Evolutionary conservation across 2,113 vertebrate genomes (phyloP).

Genomic region (Laterallus jamaicensis): DNA sequence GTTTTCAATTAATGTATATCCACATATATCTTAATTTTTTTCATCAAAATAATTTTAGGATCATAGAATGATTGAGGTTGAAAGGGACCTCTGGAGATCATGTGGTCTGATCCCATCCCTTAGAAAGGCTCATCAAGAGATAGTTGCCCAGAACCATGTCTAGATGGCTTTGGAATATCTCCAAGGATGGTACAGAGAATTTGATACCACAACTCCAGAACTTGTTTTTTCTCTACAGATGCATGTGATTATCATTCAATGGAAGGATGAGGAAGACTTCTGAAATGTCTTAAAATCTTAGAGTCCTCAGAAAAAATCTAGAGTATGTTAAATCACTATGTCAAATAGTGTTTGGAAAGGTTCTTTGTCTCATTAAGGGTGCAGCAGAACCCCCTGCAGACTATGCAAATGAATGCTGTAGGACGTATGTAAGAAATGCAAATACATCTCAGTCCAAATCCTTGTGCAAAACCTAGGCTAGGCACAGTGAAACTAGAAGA

Average conservation of each 20-base stretch:
- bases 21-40: background rate
- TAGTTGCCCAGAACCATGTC: background rate
- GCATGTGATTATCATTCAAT: background rate
- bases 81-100: background rate
- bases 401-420: background rate
- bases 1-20: background rate
- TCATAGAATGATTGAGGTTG: background rate
- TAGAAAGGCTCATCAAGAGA: background rate
- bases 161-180: background rate
- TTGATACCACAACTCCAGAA: background rate
- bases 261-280: background rate
- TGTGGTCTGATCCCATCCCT: background rate
- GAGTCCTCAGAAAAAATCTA: background rate
- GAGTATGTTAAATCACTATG: background rate
- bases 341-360: background rate
- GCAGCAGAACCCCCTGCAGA: background rate
- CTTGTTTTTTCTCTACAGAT: background rate
- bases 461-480: background rate
- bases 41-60: background rate
- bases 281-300: background rate
- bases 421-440: background rate
- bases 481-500: background rate
- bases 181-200: background rate
- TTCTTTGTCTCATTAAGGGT: background rate
- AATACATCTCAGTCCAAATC: background rate